A percentile compares a stretch with the other conserved stretches of the same genome.
Evolutionary conservation across 2,888 invertebrate species (phyloP).

Genomic region (Phorcus lineatus): DNA sequence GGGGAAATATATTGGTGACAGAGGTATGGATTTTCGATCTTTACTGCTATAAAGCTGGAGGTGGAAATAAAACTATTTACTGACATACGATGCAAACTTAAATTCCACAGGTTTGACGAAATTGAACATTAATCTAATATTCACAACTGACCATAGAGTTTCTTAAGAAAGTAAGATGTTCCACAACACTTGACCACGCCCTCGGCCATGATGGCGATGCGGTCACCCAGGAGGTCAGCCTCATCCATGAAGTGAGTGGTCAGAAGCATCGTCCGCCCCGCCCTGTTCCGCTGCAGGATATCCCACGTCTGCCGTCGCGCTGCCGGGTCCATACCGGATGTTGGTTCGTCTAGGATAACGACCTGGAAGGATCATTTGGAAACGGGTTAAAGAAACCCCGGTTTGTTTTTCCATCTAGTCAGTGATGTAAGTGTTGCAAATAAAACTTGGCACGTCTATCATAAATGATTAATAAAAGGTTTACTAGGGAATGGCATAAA

Average conservation of each 20-base stretch:
- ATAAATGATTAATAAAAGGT: too few relatives aligned
- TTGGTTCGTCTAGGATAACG: constrained; percentile 78
- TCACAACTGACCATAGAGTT: constrained; percentile 83
- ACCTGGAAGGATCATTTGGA: constrained; percentile 54
- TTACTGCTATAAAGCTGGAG: too few relatives aligned
- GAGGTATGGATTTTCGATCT: too few relatives aligned
- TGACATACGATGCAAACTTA: too few relatives aligned
- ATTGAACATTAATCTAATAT: too few relatives aligned
- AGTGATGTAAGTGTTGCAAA: too few relatives aligned
- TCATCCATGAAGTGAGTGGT: constrained; percentile 91
- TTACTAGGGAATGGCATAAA: too few relatives aligned
- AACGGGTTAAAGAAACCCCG: neutral
- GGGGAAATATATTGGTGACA: too few relatives aligned
- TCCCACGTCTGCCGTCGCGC: constrained; percentile 83
- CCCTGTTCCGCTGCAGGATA: constrained; percentile 80
- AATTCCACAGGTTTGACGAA: too few relatives aligned
- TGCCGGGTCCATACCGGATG: constrained; percentile 78
- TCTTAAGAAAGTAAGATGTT: constrained; percentile 84
- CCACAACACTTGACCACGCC: constrained; percentile 88
- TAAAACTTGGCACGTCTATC: too few relatives aligned
- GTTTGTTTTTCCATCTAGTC: too few relatives aligned
- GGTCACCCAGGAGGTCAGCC: constrained; percentile 89
- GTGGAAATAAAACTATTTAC: too few relatives aligned
- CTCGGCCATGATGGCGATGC: constrained; percentile 90
- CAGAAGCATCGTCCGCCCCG: constrained; percentile 85